Percentiles rank a stretch among this genome's conserved stretches.
phyloP scores from a whole-genome alignment of 2,888 invertebrate genomes.

The Pristionchus japonicus region DNA sequence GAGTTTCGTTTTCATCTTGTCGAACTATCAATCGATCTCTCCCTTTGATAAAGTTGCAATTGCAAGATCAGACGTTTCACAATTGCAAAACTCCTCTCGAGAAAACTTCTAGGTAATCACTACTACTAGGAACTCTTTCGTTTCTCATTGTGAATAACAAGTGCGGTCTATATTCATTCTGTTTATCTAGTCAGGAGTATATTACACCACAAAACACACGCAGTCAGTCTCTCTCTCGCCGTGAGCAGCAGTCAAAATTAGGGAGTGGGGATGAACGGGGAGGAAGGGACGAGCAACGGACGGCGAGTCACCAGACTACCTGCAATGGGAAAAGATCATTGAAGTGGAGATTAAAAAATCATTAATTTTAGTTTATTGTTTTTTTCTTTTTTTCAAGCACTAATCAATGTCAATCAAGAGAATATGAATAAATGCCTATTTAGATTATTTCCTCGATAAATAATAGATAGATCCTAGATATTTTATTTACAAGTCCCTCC shows the following conservation, averaged over 20 bases:
- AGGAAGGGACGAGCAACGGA: not conserved
- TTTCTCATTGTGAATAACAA: not conserved
- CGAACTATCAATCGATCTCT: not conserved
- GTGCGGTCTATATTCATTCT: not conserved
- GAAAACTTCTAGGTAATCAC: too few relatives aligned
- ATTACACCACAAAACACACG: slow-evolving; percentile 13
- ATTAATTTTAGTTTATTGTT: too few relatives aligned
- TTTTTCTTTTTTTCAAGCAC: too few relatives aligned
- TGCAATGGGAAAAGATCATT: too few relatives aligned
- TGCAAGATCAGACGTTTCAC: not conserved
- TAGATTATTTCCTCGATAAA: too few relatives aligned
- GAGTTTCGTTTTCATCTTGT: not conserved
- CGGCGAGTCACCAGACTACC: not conserved
- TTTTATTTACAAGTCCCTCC: too few relatives aligned
- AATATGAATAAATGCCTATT: too few relatives aligned
- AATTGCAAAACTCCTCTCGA: too few relatives aligned
- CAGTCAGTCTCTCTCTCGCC: slow-evolving; percentile 16
- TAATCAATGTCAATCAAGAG: too few relatives aligned
- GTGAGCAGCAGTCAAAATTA: not conserved
- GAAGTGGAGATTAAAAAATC: too few relatives aligned
- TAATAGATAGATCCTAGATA: too few relatives aligned
- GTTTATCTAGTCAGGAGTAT: slow-evolving; percentile 37
- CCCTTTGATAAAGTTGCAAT: not conserved
- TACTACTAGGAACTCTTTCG: too few relatives aligned
- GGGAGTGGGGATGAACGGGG: not conserved